Evolutionary conservation across 1,140 invertebrate genomes (phyloP).

Genomic region (Nasonia vitripennis): DNA sequence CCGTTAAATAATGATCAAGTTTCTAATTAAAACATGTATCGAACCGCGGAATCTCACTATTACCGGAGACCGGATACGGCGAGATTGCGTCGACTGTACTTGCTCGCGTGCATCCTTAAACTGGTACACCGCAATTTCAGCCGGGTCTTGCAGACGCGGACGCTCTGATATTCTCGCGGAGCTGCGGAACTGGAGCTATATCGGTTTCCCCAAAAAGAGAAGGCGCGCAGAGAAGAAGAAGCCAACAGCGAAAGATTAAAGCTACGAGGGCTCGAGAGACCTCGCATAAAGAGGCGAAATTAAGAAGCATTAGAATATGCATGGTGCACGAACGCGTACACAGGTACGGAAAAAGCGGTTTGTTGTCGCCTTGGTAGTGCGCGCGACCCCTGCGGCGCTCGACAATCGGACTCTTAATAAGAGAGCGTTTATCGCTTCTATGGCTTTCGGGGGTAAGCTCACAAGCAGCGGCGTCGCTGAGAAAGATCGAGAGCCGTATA

Average conservation of each 20-base stretch:
- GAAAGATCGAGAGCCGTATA: not conserved
- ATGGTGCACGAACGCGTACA: too few relatives aligned
- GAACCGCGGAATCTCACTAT: too few relatives aligned
- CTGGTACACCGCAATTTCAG: too few relatives aligned
- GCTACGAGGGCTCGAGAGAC: too few relatives aligned
- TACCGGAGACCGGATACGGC: too few relatives aligned
- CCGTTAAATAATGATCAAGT: too few relatives aligned
- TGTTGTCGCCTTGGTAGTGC: constrained; percentile 29
- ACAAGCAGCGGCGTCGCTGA: not conserved
- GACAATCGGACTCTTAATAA: constrained; percentile 61
- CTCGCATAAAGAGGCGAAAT: not conserved
- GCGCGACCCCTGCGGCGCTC: constrained; percentile 54
- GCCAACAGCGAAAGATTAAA: not conserved
- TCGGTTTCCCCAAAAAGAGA: not conserved
- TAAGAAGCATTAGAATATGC: not conserved
- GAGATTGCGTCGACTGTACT: too few relatives aligned
- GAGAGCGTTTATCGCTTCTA: constrained; percentile 56
- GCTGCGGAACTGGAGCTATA: too few relatives aligned
- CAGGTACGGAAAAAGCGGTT: not conserved
- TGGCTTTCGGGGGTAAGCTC: not conserved
- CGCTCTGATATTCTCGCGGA: too few relatives aligned
- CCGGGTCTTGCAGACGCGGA: too few relatives aligned
- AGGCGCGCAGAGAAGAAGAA: not conserved
- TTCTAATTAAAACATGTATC: too few relatives aligned
- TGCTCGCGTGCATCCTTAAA: too few relatives aligned